Percentiles rank a stretch among this genome's conserved stretches.
phyloP scores from a whole-genome alignment of 2,113 vertebrate genomes.

The Caretta caretta region DNA sequence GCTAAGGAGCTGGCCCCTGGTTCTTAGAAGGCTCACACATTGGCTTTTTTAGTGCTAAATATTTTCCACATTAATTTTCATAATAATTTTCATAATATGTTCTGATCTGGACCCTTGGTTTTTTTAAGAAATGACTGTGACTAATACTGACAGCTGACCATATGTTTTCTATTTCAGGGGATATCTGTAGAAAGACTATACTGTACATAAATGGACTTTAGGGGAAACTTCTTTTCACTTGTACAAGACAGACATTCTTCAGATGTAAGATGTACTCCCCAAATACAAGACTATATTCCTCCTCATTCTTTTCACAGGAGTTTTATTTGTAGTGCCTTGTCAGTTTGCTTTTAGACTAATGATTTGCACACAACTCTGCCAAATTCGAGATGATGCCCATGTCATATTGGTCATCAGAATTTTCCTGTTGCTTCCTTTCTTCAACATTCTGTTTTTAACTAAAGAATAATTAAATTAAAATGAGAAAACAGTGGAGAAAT shows the following conservation, averaged over 20 bases:
- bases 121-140: not conserved
- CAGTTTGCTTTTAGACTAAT: not conserved
- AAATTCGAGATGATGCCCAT: not conserved
- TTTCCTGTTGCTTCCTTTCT: not conserved
- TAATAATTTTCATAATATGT: not conserved
- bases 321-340: not conserved
- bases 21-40: not conserved
- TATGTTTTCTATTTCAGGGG: not conserved
- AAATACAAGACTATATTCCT: not conserved
- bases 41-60: not conserved
- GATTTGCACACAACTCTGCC: not conserved
- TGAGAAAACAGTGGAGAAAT: not conserved
- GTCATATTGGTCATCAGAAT: not conserved
- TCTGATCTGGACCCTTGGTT: not conserved
- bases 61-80: not conserved
- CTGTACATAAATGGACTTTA: not conserved
- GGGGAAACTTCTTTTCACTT: not conserved
- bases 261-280: not conserved
- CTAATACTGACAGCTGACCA: not conserved
- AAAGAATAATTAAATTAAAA: not conserved
- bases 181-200: not conserved
- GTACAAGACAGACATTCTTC: not conserved
- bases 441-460: not conserved
- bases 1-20: not conserved
- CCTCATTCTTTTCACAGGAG: not conserved